A percentile compares a stretch with the other conserved stretches of the same genome.
phyloP scores from a whole-genome alignment of 2,113 vertebrate species.

The Oriolus oriolus region DNA sequence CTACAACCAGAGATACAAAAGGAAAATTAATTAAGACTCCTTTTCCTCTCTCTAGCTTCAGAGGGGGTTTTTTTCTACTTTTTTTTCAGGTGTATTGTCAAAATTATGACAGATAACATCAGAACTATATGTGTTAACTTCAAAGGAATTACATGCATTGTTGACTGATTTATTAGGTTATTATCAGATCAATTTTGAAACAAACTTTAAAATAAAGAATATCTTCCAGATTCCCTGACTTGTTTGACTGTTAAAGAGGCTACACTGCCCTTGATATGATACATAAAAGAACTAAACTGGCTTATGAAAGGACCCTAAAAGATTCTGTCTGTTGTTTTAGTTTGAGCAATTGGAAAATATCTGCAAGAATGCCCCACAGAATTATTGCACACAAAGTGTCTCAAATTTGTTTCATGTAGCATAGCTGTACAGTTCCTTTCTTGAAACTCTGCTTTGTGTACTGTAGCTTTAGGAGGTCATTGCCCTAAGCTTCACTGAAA shows the following conservation, averaged over 20 bases:
- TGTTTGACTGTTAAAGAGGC: not conserved
- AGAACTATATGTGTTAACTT: not conserved
- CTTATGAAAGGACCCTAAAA: not conserved
- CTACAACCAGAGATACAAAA: not conserved
- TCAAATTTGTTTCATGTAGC: not conserved
- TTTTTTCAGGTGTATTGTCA: not conserved
- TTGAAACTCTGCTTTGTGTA: not conserved
- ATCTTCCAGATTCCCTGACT: not conserved
- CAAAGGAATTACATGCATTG: not conserved
- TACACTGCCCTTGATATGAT: not conserved
- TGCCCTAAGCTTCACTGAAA: not conserved
- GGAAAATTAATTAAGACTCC: not conserved
- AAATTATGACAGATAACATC: not conserved
- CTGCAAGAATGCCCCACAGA: not conserved
- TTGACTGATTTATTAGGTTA: not conserved
- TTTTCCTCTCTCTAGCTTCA: not conserved
- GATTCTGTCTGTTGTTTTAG: not conserved
- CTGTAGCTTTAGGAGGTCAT: not conserved
- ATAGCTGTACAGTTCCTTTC: not conserved
- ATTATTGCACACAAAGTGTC: not conserved
- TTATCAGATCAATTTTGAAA: not conserved
- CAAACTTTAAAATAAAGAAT: not conserved
- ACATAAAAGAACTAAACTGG: not conserved
- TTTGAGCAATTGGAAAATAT: not conserved
- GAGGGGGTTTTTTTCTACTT: fast-evolving